These are phyloP conservation scores for Tenualosa ilisha DNA, from an alignment of 2,797 vertebrate species.

Conservation along the genomic window DNA sequence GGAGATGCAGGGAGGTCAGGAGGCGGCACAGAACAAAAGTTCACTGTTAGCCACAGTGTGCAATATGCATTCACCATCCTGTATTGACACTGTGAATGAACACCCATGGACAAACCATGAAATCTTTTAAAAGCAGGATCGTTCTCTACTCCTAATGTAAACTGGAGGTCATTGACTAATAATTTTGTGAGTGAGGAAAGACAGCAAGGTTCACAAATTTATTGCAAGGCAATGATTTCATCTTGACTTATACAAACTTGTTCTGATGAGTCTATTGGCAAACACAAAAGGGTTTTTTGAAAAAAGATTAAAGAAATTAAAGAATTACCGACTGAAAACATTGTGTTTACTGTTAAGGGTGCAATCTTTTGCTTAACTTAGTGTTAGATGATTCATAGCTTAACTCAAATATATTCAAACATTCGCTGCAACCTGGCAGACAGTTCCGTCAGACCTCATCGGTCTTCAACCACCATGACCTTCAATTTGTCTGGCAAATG, in stretches of 20 bases:
- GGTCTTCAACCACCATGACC: slow-evolving; percentile 45
- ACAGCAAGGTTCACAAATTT: slow-evolving; percentile 29
- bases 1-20: slow-evolving; percentile 50
- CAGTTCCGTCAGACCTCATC: slow-evolving; percentile 54
- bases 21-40: slow-evolving; percentile 58
- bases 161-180: slow-evolving; percentile 77
- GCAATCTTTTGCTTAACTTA: slow-evolving; percentile 22
- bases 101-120: slow-evolving; percentile 72
- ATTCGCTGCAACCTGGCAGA: slow-evolving; percentile 64
- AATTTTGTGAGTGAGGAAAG: slow-evolving; percentile 49
- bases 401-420: slow-evolving; percentile 63
- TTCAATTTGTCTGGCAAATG: slow-evolving; percentile 14
- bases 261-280: background rate
- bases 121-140: slow-evolving; percentile 79
- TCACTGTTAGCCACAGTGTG: slow-evolving; percentile 57
- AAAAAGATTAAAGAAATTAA: background rate
- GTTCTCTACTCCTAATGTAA: slow-evolving; percentile 80
- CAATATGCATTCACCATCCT: slow-evolving; percentile 65
- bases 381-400: slow-evolving; percentile 62
- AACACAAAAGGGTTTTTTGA: background rate
- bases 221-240: slow-evolving; percentile 41
- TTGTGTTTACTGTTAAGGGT: background rate
- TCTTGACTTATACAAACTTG: slow-evolving; percentile 53
- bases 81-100: slow-evolving; percentile 77
- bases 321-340: background rate